Conservation (phyloP, 1,140 invertebrate species). For the Steinernema khuongi region DNA sequence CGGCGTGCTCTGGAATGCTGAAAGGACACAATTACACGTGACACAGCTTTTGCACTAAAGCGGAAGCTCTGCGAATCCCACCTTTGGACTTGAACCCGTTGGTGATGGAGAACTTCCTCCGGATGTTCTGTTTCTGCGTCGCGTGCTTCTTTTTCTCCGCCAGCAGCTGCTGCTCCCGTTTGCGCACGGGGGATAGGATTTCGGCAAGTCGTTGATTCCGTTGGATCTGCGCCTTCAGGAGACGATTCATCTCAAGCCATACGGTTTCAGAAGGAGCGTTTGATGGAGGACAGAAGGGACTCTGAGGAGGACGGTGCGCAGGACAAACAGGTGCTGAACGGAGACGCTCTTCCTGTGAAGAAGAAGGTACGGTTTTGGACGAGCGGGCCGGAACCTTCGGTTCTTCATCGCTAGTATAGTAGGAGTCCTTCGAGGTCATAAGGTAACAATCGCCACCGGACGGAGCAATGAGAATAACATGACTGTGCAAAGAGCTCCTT, state of each 20-base stretch:
- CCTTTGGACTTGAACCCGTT: background rate
- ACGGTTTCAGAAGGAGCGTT: background rate
- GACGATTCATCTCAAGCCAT: background rate
- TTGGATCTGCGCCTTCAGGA: background rate
- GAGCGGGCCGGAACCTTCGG: too few relatives aligned
- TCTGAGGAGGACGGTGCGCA: background rate
- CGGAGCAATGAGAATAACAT: background rate
- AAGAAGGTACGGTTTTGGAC: background rate
- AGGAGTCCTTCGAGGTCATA: too few relatives aligned
- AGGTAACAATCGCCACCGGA: background rate
- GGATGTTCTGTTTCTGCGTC: background rate
- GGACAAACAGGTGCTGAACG: background rate
- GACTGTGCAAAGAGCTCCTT: background rate
- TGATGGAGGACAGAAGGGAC: background rate
- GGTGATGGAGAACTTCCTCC: background rate
- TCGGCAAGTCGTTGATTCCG: background rate
- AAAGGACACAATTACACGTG: background rate
- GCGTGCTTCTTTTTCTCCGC: constrained; percentile 2
- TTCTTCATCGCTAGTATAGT: too few relatives aligned
- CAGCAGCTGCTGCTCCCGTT: background rate
- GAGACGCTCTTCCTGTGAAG: background rate
- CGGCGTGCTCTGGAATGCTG: background rate
- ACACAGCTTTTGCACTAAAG: too few relatives aligned
- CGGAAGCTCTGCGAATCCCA: background rate
- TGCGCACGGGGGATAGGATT: background rate